Conservation (phyloP, 2,888 invertebrate genomes). For the Falcaria lacertinaria region DNA sequence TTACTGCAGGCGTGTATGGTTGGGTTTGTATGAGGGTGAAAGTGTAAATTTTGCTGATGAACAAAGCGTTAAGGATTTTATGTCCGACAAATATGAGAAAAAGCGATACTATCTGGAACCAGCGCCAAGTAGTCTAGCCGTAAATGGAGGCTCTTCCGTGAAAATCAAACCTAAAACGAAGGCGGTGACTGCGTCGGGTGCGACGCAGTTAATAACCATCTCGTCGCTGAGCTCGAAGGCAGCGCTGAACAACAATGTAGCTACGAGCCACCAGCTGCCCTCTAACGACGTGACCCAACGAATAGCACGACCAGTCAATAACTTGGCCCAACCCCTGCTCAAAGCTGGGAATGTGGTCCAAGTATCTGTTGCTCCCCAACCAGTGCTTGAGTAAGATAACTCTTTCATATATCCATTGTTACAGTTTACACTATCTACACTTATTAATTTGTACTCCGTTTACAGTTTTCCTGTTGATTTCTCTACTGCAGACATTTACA, state of each 20-base stretch:
- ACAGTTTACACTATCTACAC: neutral
- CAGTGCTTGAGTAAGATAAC: constrained; percentile 74
- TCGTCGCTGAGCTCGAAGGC: constrained; percentile 49
- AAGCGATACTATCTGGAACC: constrained; percentile 84
- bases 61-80: constrained; percentile 93
- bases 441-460: too few relatives aligned
- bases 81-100: constrained; percentile 97
- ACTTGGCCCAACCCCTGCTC: constrained; percentile 42
- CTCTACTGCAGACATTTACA: constrained; percentile 85
- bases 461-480: constrained; percentile 85
- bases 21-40: constrained; percentile 91
- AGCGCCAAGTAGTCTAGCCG: constrained; percentile 33
- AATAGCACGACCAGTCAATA: constrained; percentile 56
- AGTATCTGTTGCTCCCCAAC: constrained; percentile 25
- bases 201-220: constrained; percentile 63
- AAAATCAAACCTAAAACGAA: constrained; percentile 58
- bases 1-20: constrained; percentile 94
- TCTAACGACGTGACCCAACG: constrained; percentile 51
- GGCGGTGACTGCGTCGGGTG: constrained; percentile 39
- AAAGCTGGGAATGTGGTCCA: constrained; percentile 33
- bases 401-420: constrained; percentile 9
- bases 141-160: constrained; percentile 50
- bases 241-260: constrained; percentile 48
- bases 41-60: constrained; percentile 89
- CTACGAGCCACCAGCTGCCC: constrained; percentile 46